These are phyloP conservation scores for Ips typographus DNA, from an alignment of 1,140 invertebrate species.

Conservation along the genomic window DNA sequence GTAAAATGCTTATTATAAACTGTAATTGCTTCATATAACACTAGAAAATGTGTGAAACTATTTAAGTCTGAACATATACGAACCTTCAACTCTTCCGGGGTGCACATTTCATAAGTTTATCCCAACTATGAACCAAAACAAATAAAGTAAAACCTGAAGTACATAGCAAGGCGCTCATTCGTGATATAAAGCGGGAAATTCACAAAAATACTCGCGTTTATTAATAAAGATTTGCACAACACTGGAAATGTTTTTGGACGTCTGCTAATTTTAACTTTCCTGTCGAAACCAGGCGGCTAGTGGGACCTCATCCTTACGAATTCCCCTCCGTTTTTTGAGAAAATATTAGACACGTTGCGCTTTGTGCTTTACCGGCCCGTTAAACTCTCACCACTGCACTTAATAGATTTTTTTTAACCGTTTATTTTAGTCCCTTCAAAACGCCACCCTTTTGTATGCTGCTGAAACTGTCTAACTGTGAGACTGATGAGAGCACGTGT, in stretches of 20 bases:
- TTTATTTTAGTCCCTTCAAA: no score
- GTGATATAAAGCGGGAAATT: neutral
- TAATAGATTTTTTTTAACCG: no score
- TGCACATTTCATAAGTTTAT: conserved; percentile 50
- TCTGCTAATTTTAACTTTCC: conserved; percentile 21
- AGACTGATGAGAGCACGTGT: neutral
- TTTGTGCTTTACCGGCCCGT: neutral
- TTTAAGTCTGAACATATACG: neutral
- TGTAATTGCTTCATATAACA: no score
- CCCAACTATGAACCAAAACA: neutral
- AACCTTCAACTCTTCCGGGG: conserved; percentile 55
- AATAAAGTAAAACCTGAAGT: neutral
- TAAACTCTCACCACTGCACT: no score
- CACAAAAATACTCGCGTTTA: conserved; percentile 6
- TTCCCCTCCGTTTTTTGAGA: conserved; percentile 3
- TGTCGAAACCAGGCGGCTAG: conserved; percentile 18
- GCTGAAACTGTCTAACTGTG: neutral
- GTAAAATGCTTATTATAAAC: no score
- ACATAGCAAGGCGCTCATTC: no score
- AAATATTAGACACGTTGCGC: conserved; percentile 11
- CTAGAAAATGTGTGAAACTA: no score
- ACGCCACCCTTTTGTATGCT: neutral
- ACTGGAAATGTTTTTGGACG: conserved; percentile 1
- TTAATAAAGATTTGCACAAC: conserved; percentile 30
- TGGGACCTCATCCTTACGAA: conserved; percentile 10